Evolutionary conservation across 2,797 vertebrate species (phyloP).

Genomic region (Sciaenops ocellatus): DNA sequence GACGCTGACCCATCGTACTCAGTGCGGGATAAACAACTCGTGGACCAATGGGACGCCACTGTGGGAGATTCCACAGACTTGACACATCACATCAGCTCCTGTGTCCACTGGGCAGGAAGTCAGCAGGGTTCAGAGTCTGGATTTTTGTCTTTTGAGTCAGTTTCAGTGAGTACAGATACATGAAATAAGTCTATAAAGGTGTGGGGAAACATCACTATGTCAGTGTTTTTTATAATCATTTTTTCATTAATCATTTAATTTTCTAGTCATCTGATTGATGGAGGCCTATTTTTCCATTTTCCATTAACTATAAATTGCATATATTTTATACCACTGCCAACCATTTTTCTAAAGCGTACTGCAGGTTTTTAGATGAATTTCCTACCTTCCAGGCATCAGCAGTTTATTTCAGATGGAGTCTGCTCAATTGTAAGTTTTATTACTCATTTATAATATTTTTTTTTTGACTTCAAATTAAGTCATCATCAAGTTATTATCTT

Average conservation of each 20-base stretch:
- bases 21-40: slow-evolving; percentile 43
- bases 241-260: not conserved
- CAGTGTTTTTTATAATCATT: not conserved
- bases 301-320: not conserved
- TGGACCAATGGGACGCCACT: slow-evolving; percentile 40
- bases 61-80: slow-evolving; percentile 57
- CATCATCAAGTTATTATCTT: not conserved
- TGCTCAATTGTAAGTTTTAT: not conserved
- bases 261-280: not conserved
- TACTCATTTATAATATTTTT: no score
- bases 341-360: not conserved
- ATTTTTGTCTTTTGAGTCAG: not conserved
- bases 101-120: slow-evolving; percentile 24
- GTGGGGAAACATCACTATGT: not conserved
- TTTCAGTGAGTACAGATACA: not conserved
- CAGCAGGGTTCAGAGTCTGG: slow-evolving; percentile 1
- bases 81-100: slow-evolving; percentile 57
- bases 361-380: not conserved
- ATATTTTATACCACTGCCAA: not conserved
- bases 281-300: not conserved
- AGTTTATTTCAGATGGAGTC: not conserved
- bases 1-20: slow-evolving; percentile 54
- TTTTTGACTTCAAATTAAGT: not conserved
- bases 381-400: not conserved
- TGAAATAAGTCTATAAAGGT: not conserved